phyloP scores from a whole-genome alignment of 1,140 invertebrate genomes.

The Drosophila rhopaloa region DNA sequence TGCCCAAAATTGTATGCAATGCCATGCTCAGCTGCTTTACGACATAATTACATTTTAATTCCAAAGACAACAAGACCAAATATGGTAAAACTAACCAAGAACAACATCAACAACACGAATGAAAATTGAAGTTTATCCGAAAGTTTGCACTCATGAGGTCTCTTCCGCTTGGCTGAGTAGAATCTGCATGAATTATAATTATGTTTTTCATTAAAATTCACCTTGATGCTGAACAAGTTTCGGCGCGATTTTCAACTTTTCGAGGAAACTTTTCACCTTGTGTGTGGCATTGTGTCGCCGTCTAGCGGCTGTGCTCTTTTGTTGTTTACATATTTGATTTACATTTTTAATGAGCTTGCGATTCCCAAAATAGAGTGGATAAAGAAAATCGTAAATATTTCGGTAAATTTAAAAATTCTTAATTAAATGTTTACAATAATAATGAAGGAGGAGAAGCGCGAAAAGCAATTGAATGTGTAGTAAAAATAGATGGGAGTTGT shows the following conservation, averaged over 20 bases:
- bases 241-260: constrained; percentile 64
- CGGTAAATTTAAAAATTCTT: constrained; percentile 52
- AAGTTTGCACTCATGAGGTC: constrained; percentile 67
- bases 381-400: constrained; percentile 59
- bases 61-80: constrained; percentile 60
- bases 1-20: constrained; percentile 56
- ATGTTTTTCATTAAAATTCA: constrained; percentile 82
- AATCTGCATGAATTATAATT: constrained; percentile 82
- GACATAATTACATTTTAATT: constrained; percentile 82
- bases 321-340: constrained; percentile 62
- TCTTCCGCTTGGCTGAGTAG: constrained; percentile 45
- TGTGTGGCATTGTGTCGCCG: constrained; percentile 37
- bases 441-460: constrained; percentile 1
- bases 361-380: constrained; percentile 41
- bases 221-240: constrained; percentile 57
- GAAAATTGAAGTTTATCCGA: constrained; percentile 64
- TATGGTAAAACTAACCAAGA: constrained; percentile 32
- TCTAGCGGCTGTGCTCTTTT: constrained; percentile 30
- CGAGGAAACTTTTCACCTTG: constrained; percentile 18
- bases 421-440: constrained; percentile 53
- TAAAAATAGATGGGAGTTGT: background rate
- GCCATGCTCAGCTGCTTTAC: constrained; percentile 59
- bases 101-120: constrained; percentile 51
- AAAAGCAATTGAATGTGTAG: constrained; percentile 52
- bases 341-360: constrained; percentile 74